These are phyloP conservation scores for Hylomyscus alleni DNA, from an alignment of 2,797 vertebrate species.

Conservation along the genomic window DNA sequence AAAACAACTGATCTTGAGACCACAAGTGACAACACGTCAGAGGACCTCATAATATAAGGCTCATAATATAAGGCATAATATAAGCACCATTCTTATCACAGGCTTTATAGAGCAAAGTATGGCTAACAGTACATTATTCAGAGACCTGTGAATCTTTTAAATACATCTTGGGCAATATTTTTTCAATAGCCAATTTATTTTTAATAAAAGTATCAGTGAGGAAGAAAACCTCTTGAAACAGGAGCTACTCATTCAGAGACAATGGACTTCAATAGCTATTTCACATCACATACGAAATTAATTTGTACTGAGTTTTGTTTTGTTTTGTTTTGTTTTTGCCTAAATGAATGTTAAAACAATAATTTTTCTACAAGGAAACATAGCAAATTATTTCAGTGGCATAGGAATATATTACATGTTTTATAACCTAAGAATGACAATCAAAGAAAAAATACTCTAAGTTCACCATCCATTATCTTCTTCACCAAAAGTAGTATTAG, in stretches of 20 bases:
- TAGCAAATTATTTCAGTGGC: neutral
- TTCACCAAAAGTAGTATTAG: neutral
- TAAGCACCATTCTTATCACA: neutral
- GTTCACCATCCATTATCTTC: neutral
- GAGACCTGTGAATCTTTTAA: slow-evolving; percentile 13
- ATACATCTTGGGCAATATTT: neutral
- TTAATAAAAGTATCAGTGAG: neutral
- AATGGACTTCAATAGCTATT: neutral
- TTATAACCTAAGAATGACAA: neutral
- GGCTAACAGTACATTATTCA: slow-evolving; percentile 8
- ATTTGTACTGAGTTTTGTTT: neutral
- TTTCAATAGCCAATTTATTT: neutral
- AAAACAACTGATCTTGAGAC: slow-evolving; percentile 64
- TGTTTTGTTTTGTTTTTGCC: neutral
- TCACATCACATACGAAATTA: neutral
- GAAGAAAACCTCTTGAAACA: neutral
- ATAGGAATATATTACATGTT: neutral
- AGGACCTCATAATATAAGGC: slow-evolving; percentile 4
- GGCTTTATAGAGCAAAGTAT: neutral
- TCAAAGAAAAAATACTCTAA: neutral
- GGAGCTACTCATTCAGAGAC: neutral
- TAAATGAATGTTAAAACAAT: neutral
- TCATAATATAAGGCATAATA: slow-evolving; percentile 41
- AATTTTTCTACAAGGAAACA: neutral
- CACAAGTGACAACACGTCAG: slow-evolving; percentile 46